Evolutionary conservation across 2,888 invertebrate species (phyloP).

Genomic region (Acleris cristana): DNA sequence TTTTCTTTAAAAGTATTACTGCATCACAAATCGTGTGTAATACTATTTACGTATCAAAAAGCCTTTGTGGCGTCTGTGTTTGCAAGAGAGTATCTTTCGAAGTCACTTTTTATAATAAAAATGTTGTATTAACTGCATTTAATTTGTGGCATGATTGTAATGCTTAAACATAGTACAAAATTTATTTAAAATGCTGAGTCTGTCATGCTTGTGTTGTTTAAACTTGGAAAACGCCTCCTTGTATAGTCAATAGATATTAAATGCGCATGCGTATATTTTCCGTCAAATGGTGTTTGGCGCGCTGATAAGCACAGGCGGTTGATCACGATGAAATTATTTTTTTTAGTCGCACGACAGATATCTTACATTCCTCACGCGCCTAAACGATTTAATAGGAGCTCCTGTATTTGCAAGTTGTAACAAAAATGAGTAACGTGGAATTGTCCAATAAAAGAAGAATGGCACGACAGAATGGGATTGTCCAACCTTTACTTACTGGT

Average conservation of each 20-base stretch:
- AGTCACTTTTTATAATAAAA: too few species aligned
- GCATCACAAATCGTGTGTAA: neutral
- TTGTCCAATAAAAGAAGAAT: slow-evolving; percentile 64
- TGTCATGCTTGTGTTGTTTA: neutral
- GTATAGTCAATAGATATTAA: slow-evolving; percentile 59
- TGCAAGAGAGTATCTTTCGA: too few species aligned
- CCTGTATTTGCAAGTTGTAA: slow-evolving; percentile 46
- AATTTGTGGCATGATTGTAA: neutral
- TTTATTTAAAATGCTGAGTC: neutral
- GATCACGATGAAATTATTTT: slow-evolving; percentile 76
- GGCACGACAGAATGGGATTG: slow-evolving; percentile 90
- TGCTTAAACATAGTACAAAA: neutral
- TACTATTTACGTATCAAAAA: slow-evolving; percentile 10
- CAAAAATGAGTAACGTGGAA: slow-evolving; percentile 72
- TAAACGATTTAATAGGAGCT: slow-evolving; percentile 39
- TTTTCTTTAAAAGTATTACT: slow-evolving; percentile 13
- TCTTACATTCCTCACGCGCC: slow-evolving; percentile 62
- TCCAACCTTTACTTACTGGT: slow-evolving; percentile 96
- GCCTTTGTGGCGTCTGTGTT: neutral
- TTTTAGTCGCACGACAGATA: slow-evolving; percentile 72
- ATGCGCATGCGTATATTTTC: slow-evolving; percentile 72
- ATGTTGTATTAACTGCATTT: too few species aligned
- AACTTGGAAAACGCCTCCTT: slow-evolving; percentile 17
- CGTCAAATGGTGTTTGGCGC: slow-evolving; percentile 77
- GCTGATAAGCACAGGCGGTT: slow-evolving; percentile 67